Evolutionary conservation across 2,113 vertebrate genomes (phyloP).

Genomic region (Neofelis nebulosa): DNA sequence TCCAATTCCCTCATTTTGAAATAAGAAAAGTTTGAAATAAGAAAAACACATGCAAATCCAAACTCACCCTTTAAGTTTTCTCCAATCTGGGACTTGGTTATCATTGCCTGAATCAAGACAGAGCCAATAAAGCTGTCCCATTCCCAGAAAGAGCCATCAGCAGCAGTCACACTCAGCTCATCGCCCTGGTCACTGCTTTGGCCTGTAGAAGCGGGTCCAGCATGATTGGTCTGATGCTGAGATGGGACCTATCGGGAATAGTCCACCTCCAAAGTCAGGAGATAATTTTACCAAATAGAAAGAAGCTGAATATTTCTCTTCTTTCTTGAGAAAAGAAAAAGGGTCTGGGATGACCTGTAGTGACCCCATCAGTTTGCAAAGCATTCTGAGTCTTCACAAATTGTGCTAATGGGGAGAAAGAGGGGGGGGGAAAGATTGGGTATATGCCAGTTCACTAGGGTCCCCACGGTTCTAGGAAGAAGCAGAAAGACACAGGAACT

Average conservation of each 20-base stretch:
- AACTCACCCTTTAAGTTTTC: not conserved
- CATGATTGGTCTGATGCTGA: not conserved
- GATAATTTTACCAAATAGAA: not conserved
- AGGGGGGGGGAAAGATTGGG: not conserved
- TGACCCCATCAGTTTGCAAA: not conserved
- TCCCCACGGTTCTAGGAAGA: not conserved
- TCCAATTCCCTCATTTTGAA: conserved; percentile 16
- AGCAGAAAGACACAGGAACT: not conserved
- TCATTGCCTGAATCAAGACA: not conserved
- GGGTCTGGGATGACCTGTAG: not conserved
- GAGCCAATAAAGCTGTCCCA: not conserved
- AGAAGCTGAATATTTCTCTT: not conserved
- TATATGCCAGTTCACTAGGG: not conserved
- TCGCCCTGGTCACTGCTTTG: not conserved
- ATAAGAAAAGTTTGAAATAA: not conserved
- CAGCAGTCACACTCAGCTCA: not conserved
- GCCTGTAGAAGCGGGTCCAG: not conserved
- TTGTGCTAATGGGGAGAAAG: not conserved
- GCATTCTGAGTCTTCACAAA: not conserved
- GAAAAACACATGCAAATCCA: conserved; percentile 41
- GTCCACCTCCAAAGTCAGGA: not conserved
- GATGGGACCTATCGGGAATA: not conserved
- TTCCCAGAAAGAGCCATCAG: not conserved
- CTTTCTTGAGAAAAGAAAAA: not conserved
- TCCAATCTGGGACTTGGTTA: not conserved